phyloP scores from a whole-genome alignment of 23 tunicate genomes.

The Ascidia mentula region DNA sequence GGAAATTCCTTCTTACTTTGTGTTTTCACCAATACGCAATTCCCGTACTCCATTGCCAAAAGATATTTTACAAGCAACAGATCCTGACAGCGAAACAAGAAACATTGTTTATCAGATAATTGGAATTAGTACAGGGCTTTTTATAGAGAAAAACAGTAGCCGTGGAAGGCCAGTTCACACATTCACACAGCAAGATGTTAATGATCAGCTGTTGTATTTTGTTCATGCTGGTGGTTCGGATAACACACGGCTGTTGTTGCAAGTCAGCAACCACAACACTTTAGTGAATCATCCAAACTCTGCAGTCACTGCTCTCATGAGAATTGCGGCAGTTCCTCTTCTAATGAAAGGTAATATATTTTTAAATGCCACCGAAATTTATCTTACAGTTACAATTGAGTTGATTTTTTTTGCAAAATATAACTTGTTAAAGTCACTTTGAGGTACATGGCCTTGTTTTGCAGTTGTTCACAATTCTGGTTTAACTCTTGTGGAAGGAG shows the following conservation, averaged over 20 bases:
- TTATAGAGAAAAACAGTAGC: slow-evolving; percentile 30
- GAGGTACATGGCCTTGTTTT: not conserved
- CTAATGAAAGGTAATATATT: slow-evolving; percentile 16
- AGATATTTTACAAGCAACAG: slow-evolving; percentile 34
- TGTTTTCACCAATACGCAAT: slow-evolving; percentile 55
- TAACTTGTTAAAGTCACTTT: too few species aligned
- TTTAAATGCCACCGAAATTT: too few species aligned
- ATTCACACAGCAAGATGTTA: slow-evolving; percentile 56
- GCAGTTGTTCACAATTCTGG: slow-evolving; percentile 33
- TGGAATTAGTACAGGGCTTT: slow-evolving; percentile 37
- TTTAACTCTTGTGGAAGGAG: slow-evolving; percentile 48
- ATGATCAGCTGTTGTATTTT: slow-evolving; percentile 32
- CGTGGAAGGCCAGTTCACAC: slow-evolving; percentile 34
- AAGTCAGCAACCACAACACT: slow-evolving; percentile 34
- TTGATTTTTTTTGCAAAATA: too few species aligned
- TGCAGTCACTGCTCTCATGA: slow-evolving; percentile 23
- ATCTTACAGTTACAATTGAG: too few species aligned
- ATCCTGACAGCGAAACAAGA: slow-evolving; percentile 45
- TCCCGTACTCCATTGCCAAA: slow-evolving; percentile 55
- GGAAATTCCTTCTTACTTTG: slow-evolving; percentile 39
- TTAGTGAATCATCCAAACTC: not conserved
- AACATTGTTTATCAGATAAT: slow-evolving; percentile 67
- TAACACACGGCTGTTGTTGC: slow-evolving; percentile 50
- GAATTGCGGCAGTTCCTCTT: slow-evolving; percentile 27
- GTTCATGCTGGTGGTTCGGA: slow-evolving; percentile 51